phyloP scores from a whole-genome alignment of 2,113 vertebrate species.

The Pantherophis guttatus region DNA sequence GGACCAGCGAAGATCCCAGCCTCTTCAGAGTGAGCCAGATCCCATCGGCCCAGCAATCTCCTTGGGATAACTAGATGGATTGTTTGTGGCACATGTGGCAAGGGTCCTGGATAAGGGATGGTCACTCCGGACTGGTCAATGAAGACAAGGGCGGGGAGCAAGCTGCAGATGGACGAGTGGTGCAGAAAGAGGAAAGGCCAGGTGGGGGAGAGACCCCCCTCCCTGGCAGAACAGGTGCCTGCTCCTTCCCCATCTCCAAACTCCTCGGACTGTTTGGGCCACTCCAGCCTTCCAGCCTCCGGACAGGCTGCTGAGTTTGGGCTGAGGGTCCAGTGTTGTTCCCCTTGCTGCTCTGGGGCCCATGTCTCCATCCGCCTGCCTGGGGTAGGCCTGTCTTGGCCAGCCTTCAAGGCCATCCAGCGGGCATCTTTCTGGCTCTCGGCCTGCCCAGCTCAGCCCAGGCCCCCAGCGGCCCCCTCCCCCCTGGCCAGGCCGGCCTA shows the following conservation, averaged over 20 bases:
- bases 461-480: too few relatives aligned
- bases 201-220: background rate
- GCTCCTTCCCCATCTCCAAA: background rate
- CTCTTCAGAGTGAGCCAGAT: background rate
- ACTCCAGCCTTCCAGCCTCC: background rate
- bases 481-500: background rate
- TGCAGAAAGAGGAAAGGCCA: background rate
- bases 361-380: background rate
- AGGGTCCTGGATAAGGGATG: background rate
- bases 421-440: background rate
- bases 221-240: background rate
- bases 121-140: background rate
- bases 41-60: too few relatives aligned
- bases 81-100: background rate
- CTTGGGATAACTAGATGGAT: background rate
- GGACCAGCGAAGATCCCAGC: too few relatives aligned
- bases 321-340: background rate
- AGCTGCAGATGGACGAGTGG: background rate
- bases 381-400: background rate
- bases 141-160: background rate
- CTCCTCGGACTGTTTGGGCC: background rate
- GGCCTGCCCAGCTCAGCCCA: fast-evolving
- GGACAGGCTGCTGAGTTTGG: background rate
- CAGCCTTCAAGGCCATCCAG: background rate
- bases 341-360: background rate